Evolutionary conservation across 1,140 invertebrate species (phyloP), one percentile per base, ranked within the genome.

Genomic region (Caenorhabditis brenneri): DNA sequence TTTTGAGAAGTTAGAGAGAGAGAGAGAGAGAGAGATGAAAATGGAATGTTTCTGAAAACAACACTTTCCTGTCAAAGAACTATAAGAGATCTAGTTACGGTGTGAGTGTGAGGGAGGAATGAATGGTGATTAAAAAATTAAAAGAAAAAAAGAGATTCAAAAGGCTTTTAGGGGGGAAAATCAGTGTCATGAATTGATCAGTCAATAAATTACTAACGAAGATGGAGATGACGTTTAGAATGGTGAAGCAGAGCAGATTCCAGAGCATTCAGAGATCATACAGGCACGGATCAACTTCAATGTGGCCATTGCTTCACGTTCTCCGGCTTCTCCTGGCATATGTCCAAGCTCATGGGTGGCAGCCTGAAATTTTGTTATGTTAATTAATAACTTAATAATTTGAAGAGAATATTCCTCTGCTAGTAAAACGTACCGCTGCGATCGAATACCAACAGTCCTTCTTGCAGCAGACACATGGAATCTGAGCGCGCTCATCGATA

Each of bases 331-430:
- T 33, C 89, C 89, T 49, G 89, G 90, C 48, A 90, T 85, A 74
- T 90, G 89, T 15, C 89, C 89, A 3, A 90, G 84, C 69, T 91
- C 88, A 81, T 91, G 89, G 7, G 88, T 89, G n/a, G 90, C 89
- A 12, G 80, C 74, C 85, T 89, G 78, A 5, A 80, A 22, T n/a
- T n/a, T n/a, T n/a, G n/a, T n/a, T n/a, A n/a, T n/a, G n/a, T n/a
- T n/a, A n/a, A n/a, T n/a, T n/a, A n/a, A n/a, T n/a, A n/a, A 22
- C 4, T 55, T 3, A 15, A 15, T 29, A 9, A 33, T 39, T 9
- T 39, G 27, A 16, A 12, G 6, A 16, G 15, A 6, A n/a, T n/a
- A 16, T 27, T n/a, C 12, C 6, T 22, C 10, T 36, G 1, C 5
- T 22, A n/a, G n/a, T n/a, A n/a, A 36, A 24, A 58, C 79, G 49